These are phyloP conservation scores for Alcis repandata DNA, from an alignment of 2,888 invertebrate genomes.

Conservation along the genomic window DNA sequence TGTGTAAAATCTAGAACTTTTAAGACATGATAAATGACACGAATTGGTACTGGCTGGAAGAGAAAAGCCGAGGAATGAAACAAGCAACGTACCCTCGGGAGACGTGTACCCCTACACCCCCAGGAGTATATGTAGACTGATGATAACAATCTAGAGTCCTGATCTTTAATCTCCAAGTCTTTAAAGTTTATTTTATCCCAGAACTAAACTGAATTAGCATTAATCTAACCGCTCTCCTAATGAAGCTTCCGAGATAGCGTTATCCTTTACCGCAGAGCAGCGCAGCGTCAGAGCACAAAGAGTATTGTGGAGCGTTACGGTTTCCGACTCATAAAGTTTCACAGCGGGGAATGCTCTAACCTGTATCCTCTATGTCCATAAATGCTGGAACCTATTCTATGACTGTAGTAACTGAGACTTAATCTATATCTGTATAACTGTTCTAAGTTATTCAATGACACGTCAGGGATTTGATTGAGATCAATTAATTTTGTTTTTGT, in stretches of 20 bases:
- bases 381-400: no score
- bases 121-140: no score
- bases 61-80: no score
- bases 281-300: constrained; percentile 40
- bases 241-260: constrained; percentile 13
- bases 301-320: constrained; percentile 48
- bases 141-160: no score
- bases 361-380: constrained; percentile 21
- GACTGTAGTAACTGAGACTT: background rate
- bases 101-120: no score
- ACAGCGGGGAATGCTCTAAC: constrained; percentile 47
- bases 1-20: no score
- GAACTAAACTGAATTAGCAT: constrained; percentile 2
- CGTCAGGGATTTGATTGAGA: background rate
- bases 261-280: constrained; percentile 25
- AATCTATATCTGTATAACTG: background rate
- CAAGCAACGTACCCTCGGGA: no score
- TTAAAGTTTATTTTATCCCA: background rate
- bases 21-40: no score
- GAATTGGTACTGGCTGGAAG: no score
- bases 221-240: constrained; percentile 8
- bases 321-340: constrained; percentile 59
- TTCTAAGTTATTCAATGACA: background rate
- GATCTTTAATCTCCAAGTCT: no score
- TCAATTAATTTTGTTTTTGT: background rate